phyloP scores from a whole-genome alignment of 2,797 vertebrate genomes.

The Coregonus sp. region DNA sequence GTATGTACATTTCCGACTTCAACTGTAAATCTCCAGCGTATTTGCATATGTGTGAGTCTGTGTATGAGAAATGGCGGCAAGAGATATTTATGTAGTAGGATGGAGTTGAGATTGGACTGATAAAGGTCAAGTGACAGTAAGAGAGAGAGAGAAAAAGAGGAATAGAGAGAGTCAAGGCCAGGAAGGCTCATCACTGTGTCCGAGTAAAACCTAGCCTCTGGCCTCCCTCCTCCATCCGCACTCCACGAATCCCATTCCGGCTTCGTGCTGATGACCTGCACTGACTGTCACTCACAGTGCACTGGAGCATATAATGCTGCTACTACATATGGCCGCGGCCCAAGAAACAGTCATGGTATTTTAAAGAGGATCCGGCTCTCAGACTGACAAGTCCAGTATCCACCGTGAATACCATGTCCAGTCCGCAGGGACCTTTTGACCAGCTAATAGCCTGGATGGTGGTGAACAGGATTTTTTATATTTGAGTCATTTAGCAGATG shows the following conservation, averaged over 20 bases:
- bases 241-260: conserved; percentile 29
- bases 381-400: not conserved
- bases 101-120: conserved; percentile 13
- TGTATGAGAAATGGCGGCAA: not conserved
- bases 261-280: conserved; percentile 32
- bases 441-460: conserved; percentile 48
- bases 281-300: conserved; percentile 23
- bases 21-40: not conserved
- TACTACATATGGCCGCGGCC: conserved; percentile 14
- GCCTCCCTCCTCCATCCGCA: conserved; percentile 23
- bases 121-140: conserved; percentile 26
- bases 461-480: not conserved
- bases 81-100: conserved; percentile 9
- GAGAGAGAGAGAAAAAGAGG: too few relatives aligned
- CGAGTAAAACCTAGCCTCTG: conserved; percentile 40
- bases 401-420: too few relatives aligned
- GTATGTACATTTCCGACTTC: too few relatives aligned
- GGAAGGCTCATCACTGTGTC: conserved; percentile 33
- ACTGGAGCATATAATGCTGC: conserved; percentile 19
- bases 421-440: conserved; percentile 3
- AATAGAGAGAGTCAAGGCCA: not conserved
- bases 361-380: conserved; percentile 27
- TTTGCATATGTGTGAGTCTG: not conserved
- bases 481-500: too few relatives aligned
- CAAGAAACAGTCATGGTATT: conserved; percentile 19